Conservation (phyloP, 2,113 vertebrate species). For the Antechinus flavipes region DNA sequence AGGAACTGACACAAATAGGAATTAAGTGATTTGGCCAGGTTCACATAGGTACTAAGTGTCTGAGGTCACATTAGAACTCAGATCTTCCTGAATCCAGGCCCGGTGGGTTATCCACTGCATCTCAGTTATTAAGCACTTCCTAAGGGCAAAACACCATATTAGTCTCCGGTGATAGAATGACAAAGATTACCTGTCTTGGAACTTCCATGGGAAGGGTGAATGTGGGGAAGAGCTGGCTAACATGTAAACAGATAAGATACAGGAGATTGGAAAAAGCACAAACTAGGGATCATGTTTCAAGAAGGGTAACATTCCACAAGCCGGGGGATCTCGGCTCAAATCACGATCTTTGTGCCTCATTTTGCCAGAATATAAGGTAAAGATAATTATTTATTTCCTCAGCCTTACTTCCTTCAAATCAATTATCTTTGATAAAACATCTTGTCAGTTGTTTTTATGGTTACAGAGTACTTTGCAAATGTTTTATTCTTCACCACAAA, state of each 20-base stretch:
- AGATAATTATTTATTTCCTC: neutral
- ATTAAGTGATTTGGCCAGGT: neutral
- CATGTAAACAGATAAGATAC: neutral
- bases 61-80: neutral
- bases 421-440: neutral
- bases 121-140: neutral
- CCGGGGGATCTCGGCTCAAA: neutral
- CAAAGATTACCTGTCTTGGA: neutral
- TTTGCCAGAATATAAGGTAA: neutral
- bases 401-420: neutral
- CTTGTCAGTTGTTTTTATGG: neutral
- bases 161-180: neutral
- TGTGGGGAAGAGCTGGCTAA: neutral
- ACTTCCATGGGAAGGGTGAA: neutral
- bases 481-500: neutral
- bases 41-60: neutral
- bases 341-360: neutral
- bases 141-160: neutral
- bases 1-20: neutral
- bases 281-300: neutral
- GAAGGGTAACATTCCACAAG: neutral
- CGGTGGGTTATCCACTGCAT: neutral
- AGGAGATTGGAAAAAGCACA: neutral
- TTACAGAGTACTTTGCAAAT: neutral
- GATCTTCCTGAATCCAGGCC: neutral